These are phyloP conservation scores for Anarhynchus alexandrinus DNA, from an alignment of 2,113 vertebrate species.

Conservation along the genomic window DNA sequence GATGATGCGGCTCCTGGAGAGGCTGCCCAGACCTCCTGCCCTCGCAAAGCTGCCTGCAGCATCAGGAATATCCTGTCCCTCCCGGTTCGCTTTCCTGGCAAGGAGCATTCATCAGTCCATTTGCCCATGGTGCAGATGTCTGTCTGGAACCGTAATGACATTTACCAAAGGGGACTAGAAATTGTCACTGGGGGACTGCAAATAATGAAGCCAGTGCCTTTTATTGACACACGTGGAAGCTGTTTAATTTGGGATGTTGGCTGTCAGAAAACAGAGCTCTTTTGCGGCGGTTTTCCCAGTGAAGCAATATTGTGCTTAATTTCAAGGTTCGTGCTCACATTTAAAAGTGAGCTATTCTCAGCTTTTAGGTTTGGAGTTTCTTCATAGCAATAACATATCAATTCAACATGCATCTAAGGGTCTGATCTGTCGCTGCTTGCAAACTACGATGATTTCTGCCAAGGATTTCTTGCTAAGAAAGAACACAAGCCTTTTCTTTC, in stretches of 20 bases:
- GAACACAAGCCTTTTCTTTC: not conserved
- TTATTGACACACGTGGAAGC: conserved; percentile 50
- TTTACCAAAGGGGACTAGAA: conserved; percentile 25
- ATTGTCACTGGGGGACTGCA: conserved; percentile 34
- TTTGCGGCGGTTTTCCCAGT: not conserved
- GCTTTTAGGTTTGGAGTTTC: not conserved
- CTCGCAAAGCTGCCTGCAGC: not conserved
- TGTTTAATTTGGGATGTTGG: conserved; percentile 44
- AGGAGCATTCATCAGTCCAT: not conserved
- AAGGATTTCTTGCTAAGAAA: not conserved
- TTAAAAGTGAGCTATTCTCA: conserved; percentile 5
- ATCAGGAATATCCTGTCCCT: not conserved
- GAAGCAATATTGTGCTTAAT: not conserved
- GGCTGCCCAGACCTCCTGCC: not conserved
- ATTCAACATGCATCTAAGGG: not conserved
- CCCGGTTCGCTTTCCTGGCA: rapidly evolving
- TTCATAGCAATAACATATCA: not conserved
- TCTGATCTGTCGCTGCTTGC: not conserved
- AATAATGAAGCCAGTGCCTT: conserved; percentile 47
- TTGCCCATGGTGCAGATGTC: conserved; percentile 9
- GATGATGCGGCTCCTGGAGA: not conserved
- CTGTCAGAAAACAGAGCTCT: conserved; percentile 46
- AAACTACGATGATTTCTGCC: not conserved
- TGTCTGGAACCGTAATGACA: conserved; percentile 41
- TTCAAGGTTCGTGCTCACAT: not conserved